Base-by-base conservation (phyloP, 2,113 vertebrate genomes). In the Pitta sordida region DNA sequence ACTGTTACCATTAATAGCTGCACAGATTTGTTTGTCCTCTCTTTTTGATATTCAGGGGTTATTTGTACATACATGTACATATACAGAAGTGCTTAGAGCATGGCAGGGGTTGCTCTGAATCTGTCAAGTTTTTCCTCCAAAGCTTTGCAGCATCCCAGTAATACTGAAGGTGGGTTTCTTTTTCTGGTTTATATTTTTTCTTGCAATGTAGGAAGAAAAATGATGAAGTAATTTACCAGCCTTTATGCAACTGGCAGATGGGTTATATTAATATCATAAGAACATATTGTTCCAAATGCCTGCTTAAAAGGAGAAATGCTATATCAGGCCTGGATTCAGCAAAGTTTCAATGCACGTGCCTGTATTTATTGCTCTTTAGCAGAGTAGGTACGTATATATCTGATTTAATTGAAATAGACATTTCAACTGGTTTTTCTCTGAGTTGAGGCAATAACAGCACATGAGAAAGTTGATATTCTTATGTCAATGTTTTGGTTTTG, bases 261-360 rank as follows among this genome's bases (percentile, higher is more conserved):
- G 93, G 39, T 92, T 96, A 94, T 96, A 96, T 94, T 96, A 96
- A 96, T 95, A 96, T 83, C 94, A 85, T 93, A 87, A 92, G 91
- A 95, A 94, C 95, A 94, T 96, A 95, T 96, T 95, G 93, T 94
- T 94, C 70, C 84, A 67, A 67, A 56, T 90, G 84, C 46, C 39
- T 89, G 67, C 20, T 80, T 83, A 76, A 92, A 94, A 83, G 52
- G 20, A 90, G 59, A 91, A 95, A 76, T 85, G 56, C 63, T 94
- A 83, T 87, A 94, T 91, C 56, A 73, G 87, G 87, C 63, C 63
- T 83, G 39, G 46, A 91, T 91, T 87, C 84, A 91, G 59, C 26
- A 67, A 68, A 79, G 63, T 77, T 75, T 81, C 56, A 83, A 89
- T 43, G 65, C 93, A 88, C 48, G 32, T 91, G 91, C 67, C 39